Evolutionary conservation across 1,140 invertebrate species (phyloP).

Genomic region (Harlomillsia oculata): DNA sequence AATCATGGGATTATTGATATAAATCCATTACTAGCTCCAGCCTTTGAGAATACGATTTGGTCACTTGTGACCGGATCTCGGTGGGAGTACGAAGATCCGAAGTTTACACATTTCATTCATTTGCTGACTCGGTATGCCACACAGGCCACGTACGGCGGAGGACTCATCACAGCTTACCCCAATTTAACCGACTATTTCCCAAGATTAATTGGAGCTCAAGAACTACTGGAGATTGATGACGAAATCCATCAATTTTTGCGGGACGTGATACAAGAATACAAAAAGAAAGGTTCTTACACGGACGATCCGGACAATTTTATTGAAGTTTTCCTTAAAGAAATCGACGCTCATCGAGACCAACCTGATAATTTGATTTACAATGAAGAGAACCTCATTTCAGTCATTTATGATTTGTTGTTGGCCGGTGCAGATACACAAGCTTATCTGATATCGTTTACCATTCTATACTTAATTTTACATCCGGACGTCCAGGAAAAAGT

Average conservation of each 20-base stretch:
- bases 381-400: background rate
- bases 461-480: background rate
- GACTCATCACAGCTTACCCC: background rate
- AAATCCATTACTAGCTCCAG: background rate
- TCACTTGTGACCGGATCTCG: background rate
- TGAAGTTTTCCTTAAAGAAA: background rate
- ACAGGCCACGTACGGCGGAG: background rate
- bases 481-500: constrained; percentile 3
- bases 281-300: background rate
- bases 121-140: background rate
- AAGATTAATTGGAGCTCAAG: background rate
- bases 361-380: background rate
- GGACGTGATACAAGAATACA: background rate
- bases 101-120: background rate
- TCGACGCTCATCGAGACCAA: background rate
- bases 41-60: background rate
- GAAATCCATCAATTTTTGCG: background rate
- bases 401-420: background rate
- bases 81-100: background rate
- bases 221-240: background rate
- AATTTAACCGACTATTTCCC: background rate
- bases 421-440: background rate
- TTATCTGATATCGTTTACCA: background rate
- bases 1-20: background rate
- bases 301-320: background rate